Base-by-base conservation (phyloP, 1,140 invertebrate genomes). In the Nymphalis io region DNA sequence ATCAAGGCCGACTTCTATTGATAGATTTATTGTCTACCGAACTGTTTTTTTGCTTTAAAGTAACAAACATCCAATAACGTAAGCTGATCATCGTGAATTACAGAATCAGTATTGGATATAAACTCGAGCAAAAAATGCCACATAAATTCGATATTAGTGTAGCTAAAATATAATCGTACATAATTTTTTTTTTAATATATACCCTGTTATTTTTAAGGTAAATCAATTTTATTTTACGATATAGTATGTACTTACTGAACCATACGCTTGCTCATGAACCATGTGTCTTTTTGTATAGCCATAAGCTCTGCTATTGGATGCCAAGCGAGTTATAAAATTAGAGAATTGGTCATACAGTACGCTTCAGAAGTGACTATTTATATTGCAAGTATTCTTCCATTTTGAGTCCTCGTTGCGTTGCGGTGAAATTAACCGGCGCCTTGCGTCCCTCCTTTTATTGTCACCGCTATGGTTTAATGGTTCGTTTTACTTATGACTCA, bases 361-460 rank as follows among this genome's bases (percentile, higher is more conserved):
- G 77, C 72, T 76, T 66, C 57, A 67, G 71, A 70, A 72, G 74
- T 70, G 72, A 73, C 82, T 89, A 89, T 88, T 88, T 88, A 85
- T 82, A 81, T 76, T 71, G 67, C 70, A 66, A 62, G 76, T 87
- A 80, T 81, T 88, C 83, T 84, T 88, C 79, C 83, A 84, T 89
- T 88, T 88, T 81, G 80, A 79, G 69, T 74, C 69, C 76, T 72
- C 79, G 74, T 72, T 74, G 68, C 40, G 81, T 79, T 80, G 77
- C 73, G 75, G 78, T 79, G 75, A 88, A 89, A 84, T 89, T 87
- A 83, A 71, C 84, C 74, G 88, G 88, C 88, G 88, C 88, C 85
- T 78, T 74, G 60, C 48, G 27, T 59, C 57, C 80, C 75, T 83
- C 77, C 79, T 88, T 84, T 88, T 85, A 86, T 85, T 88, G 81